Evolutionary conservation across 2,113 vertebrate genomes (phyloP).

Genomic region (Eupsittula cactorum): DNA sequence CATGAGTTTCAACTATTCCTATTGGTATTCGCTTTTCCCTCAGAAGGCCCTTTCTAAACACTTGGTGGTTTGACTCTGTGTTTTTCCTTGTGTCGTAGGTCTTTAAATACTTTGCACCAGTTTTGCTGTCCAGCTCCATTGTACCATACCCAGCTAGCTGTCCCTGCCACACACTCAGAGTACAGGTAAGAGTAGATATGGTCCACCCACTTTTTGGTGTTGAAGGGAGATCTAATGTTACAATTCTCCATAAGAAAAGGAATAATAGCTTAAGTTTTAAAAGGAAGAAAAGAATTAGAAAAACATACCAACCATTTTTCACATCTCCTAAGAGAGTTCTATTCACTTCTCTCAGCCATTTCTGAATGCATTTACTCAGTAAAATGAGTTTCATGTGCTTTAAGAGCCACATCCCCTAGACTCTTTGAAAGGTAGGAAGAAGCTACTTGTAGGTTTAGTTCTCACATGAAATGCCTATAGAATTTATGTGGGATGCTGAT

Average conservation of each 20-base stretch:
- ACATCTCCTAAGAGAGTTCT: background rate
- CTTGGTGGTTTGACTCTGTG: constrained; percentile 73
- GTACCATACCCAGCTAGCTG: constrained; percentile 77
- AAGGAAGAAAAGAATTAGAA: background rate
- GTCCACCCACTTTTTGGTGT: constrained; percentile 40
- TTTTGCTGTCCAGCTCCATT: constrained; percentile 77
- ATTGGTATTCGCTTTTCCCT: constrained; percentile 5
- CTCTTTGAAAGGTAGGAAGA: background rate
- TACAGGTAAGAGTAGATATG: constrained; percentile 79
- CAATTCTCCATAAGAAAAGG: background rate
- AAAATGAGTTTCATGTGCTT: background rate
- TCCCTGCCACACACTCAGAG: constrained; percentile 79
- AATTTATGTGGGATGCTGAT: background rate
- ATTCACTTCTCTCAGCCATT: background rate
- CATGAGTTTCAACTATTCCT: background rate
- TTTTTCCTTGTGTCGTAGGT: constrained; percentile 82
- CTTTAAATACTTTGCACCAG: constrained; percentile 79
- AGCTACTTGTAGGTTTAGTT: background rate
- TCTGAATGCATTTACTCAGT: background rate
- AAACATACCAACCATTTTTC: background rate
- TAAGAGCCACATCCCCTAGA: background rate
- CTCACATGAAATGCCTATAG: background rate
- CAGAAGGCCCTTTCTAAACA: constrained; percentile 34
- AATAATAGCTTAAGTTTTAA: background rate
- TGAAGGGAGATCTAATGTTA: background rate